These are phyloP conservation scores for Eleginops maclovinus DNA, from an alignment of 2,113 vertebrate genomes.

Conservation along the genomic window DNA sequence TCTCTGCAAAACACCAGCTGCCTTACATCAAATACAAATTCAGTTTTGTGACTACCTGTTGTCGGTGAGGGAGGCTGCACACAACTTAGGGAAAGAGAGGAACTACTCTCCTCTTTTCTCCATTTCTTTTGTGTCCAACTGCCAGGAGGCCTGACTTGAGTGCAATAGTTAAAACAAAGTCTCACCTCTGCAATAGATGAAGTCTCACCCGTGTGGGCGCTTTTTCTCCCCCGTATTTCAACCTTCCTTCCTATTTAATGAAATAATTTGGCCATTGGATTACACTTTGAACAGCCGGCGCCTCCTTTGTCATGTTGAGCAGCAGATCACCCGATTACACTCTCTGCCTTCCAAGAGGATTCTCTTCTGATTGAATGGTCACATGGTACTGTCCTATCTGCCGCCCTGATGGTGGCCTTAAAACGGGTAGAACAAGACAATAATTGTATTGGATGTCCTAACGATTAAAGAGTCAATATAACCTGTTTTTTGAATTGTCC, in stretches of 20 bases:
- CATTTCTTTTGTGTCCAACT: conserved; percentile 60
- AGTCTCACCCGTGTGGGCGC: conserved; percentile 68
- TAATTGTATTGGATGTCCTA: conserved; percentile 86
- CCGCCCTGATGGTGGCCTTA: conserved; percentile 77
- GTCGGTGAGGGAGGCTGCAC: conserved; percentile 75
- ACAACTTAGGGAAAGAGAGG: conserved; percentile 59
- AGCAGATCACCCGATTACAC: conserved; percentile 86
- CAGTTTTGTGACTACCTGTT: conserved; percentile 81
- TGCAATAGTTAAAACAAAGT: conserved; percentile 79
- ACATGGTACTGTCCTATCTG: conserved; percentile 86
- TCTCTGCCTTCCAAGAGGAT: conserved; percentile 83
- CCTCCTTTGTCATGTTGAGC: conserved; percentile 75
- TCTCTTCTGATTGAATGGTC: conserved; percentile 83
- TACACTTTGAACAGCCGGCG: conserved; percentile 74
- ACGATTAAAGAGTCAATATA: conserved; percentile 84
- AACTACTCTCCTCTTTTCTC: conserved; percentile 41
- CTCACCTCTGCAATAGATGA: conserved; percentile 76
- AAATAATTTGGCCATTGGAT: conserved; percentile 68
- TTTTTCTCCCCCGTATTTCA: conserved; percentile 59
- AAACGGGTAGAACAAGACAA: conserved; percentile 87
- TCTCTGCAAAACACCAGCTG: conserved; percentile 89
- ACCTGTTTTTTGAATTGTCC: conserved; percentile 79
- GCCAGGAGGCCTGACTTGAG: conserved; percentile 80
- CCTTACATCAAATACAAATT: conserved; percentile 86
- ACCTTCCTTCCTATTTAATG: conserved; percentile 59